Conservation (phyloP, 1,140 invertebrate genomes). For the Batillaria attramentaria region DNA sequence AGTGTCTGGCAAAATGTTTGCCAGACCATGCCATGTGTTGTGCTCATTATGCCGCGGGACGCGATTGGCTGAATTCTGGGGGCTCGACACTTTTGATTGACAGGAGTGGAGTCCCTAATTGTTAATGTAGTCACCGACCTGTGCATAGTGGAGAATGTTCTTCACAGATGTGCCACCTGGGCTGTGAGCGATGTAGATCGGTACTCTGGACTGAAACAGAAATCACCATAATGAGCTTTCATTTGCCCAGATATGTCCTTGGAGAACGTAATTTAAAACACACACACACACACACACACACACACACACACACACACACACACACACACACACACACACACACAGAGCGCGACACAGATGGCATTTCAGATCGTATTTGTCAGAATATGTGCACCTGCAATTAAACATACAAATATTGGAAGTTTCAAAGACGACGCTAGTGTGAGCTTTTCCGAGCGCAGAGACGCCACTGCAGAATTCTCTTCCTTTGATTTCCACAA, state of each 20-base stretch:
- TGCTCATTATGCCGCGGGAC: too few species aligned
- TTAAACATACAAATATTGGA: not conserved
- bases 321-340: not conserved
- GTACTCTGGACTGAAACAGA: not conserved
- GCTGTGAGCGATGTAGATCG: too few species aligned
- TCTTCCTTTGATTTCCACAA: too few species aligned
- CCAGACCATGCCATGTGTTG: too few species aligned
- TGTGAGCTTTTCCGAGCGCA: too few species aligned
- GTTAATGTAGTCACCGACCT: slow-evolving; percentile 62
- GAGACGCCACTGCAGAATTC: not conserved
- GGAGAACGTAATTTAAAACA: not conserved
- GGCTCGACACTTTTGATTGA: too few species aligned
- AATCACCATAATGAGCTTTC: not conserved
- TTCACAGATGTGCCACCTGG: not conserved
- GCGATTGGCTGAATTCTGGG: too few species aligned
- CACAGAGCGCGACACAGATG: not conserved
- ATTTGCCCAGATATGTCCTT: too few species aligned
- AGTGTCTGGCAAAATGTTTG: too few species aligned
- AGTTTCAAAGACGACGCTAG: not conserved
- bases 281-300: slow-evolving; percentile 1
- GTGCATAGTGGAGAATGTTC: slow-evolving; percentile 40
- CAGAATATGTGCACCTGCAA: not conserved
- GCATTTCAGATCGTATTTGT: too few species aligned
- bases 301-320: not conserved
- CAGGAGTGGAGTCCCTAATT: too few species aligned